Evolutionary conservation across 2,113 vertebrate species (phyloP).

Genomic region (Caranx melampygus): DNA sequence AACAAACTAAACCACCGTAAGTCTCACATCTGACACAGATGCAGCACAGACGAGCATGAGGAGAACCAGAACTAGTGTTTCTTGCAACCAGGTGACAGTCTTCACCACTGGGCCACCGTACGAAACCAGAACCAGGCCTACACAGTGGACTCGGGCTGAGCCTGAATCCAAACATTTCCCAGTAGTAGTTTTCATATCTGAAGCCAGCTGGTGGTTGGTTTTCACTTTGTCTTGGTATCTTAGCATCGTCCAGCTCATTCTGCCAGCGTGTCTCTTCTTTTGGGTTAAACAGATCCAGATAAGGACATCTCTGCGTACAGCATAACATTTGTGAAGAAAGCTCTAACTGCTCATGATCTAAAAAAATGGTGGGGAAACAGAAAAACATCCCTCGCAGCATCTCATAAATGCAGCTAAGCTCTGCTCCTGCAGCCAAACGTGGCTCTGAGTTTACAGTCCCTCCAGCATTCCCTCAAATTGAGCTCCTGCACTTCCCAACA

Average conservation of each 20-base stretch:
- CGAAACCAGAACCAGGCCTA: background rate
- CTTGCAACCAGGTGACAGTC: too few relatives aligned
- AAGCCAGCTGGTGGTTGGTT: too few relatives aligned
- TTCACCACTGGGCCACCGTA: background rate
- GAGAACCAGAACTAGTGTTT: background rate
- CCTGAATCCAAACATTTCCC: too few relatives aligned
- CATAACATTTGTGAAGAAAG: background rate
- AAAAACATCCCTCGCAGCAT: background rate
- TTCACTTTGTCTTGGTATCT: too few relatives aligned
- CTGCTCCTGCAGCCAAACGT: background rate
- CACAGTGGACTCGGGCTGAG: background rate
- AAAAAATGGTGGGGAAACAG: background rate
- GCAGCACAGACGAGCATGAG: too few relatives aligned
- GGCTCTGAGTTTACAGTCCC: constrained; percentile 18
- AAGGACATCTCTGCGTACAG: background rate
- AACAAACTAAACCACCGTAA: background rate
- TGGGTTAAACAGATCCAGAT: too few relatives aligned
- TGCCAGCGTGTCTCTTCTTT: too few relatives aligned
- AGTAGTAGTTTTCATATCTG: too few relatives aligned
- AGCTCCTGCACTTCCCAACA: constrained; percentile 19
- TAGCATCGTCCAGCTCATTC: too few relatives aligned
- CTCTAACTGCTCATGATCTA: background rate
- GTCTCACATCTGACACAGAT: background rate
- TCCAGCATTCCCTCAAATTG: constrained; percentile 31
- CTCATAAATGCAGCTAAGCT: background rate